Base-by-base conservation (phyloP, 2,797 vertebrate genomes). In the Neomorphus geoffroyi region DNA sequence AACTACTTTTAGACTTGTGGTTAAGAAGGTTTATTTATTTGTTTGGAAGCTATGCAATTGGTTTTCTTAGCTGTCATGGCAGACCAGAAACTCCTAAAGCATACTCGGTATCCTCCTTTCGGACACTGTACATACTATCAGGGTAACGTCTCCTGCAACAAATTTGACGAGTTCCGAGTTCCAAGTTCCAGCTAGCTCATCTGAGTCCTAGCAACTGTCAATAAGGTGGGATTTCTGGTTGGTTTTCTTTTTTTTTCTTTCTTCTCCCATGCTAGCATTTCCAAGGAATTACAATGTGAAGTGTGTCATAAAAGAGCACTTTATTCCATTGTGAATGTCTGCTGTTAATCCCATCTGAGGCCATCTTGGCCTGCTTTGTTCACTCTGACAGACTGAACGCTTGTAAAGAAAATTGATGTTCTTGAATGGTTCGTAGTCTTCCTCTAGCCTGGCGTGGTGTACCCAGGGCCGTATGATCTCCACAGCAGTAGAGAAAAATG, bases 371-470 rank as follows among this genome's bases (percentile, higher is more conserved):
- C 41, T 73, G 51, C 39, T 89, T 89, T 92, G 71, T 91, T 89
- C 56, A 13, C 28, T 69, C 32, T 82, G 67, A 41, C 53, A 91
- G 81, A 73, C 21, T 60, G 53, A 91, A 71, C 41, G 26, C 72
- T 82, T 91, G 39, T 85, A 70, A 89, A 82, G 57, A 85, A 79
- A 93, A 77, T 18, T 23, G 71, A 87, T 41, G n/a, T 62, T 96
- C 67, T 73, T 86, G 60, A 95, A 71, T 85, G 92, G 85, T 93
- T 94, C 69, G 33, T 72, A 24, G 67, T 91, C 56, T 33, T 85
- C 41, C 60, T 56, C 53, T 53, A 30, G 51, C 28, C 45, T 73
- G 46, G 19, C n/a, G 22, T 39, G 46, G 61, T 77, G 35, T 64
- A 57, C 33, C 22, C 28, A 30, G 62, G 39, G 24, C 60, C 0